Percentiles rank a stretch among this genome's conserved stretches.
Evolutionary conservation across 2,113 vertebrate species (phyloP).

Genomic region (Zosterops lateralis): DNA sequence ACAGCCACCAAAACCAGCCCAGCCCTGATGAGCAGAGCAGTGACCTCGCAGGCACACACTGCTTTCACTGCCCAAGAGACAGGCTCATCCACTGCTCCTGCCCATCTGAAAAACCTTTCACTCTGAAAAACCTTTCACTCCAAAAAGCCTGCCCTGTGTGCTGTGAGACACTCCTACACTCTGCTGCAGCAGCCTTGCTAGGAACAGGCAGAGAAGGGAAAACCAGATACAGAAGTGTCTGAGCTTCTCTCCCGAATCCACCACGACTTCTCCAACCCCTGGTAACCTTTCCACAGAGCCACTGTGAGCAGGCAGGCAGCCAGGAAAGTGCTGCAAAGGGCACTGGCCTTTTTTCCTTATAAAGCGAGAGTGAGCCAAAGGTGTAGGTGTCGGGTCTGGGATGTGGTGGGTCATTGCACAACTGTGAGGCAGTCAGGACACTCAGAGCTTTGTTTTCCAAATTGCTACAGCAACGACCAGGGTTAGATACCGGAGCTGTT

Average conservation of each 20-base stretch:
- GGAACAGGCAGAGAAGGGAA: not conserved
- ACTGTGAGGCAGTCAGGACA: not conserved
- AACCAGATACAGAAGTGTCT: accelerated
- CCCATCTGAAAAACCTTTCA: not conserved
- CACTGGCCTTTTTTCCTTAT: not conserved
- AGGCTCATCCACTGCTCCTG: not conserved
- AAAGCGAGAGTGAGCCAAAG: not conserved
- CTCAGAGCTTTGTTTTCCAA: not conserved
- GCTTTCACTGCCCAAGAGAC: not conserved
- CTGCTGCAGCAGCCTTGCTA: not conserved
- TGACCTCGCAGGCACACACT: not conserved
- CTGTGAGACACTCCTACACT: not conserved
- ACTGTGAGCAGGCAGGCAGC: accelerated
- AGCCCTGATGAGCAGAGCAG: not conserved
- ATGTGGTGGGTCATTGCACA: not conserved
- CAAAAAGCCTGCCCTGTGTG: not conserved
- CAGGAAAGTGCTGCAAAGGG: not conserved
- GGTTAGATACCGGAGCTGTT: not conserved
- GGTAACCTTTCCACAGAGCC: not conserved
- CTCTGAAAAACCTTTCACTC: not conserved
- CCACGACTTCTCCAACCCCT: not conserved
- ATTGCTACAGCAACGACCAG: not conserved
- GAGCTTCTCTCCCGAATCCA: not conserved
- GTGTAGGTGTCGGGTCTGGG: not conserved
- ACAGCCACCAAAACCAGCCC: not conserved